Conservation (phyloP, 2,797 vertebrate genomes). For the Labeo calbasu region DNA sequence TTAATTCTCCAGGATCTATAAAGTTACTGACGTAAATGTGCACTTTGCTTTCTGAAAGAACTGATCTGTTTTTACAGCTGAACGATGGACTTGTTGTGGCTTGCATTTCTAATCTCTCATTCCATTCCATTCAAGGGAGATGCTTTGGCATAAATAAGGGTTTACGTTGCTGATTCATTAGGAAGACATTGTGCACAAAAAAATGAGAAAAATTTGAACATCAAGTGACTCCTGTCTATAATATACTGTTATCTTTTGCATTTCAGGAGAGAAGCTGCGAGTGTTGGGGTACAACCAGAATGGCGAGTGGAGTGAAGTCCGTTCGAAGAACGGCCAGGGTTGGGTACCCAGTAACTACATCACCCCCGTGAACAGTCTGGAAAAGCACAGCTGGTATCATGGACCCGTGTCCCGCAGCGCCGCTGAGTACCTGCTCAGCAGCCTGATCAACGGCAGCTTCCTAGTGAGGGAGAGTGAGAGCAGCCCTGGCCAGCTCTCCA, state of each 20-base stretch:
- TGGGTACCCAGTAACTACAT: conserved; percentile 99
- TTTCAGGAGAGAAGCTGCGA: conserved; percentile 92
- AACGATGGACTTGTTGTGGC: conserved; percentile 8
- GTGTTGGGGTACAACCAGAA: conserved; percentile 99
- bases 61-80: background rate
- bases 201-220: background rate
- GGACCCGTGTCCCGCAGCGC: conserved; percentile 97
- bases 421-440: conserved; percentile 95
- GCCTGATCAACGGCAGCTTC: conserved; percentile 98
- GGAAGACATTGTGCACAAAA: background rate
- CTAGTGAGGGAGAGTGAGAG: conserved; percentile 98
- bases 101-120: conserved; percentile 12
- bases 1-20: background rate
- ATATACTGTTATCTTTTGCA: background rate
- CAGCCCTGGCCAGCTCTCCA: conserved; percentile 98
- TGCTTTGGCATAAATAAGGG: background rate
- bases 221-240: background rate
- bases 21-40: background rate
- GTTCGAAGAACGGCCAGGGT: conserved; percentile 97
- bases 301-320: conserved; percentile 98
- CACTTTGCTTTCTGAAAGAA: background rate
- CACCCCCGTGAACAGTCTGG: conserved; percentile 98
- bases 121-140: conserved; percentile 18
- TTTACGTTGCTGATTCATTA: background rate
- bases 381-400: conserved; percentile 99